Conservation (phyloP, 2,113 vertebrate genomes). For the Rhabdornis inornatus region DNA sequence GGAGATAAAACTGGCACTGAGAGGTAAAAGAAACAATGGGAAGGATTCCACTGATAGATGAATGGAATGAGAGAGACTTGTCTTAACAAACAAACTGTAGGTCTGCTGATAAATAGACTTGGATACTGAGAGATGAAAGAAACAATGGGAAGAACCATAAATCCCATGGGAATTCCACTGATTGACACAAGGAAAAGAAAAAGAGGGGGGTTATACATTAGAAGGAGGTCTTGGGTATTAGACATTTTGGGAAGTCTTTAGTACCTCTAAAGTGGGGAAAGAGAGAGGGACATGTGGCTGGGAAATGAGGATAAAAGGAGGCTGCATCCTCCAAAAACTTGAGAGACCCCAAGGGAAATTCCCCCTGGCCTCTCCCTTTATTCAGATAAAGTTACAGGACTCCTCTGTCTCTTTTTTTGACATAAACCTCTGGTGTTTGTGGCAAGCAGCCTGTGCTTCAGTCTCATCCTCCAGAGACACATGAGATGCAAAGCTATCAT, state of each 20-base stretch:
- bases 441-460: not conserved
- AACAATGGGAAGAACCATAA: not conserved
- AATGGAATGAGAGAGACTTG: not conserved
- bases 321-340: not conserved
- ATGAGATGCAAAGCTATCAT: not conserved
- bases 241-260: not conserved
- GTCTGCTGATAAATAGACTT: not conserved
- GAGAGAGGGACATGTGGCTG: fast-evolving
- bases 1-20: not conserved
- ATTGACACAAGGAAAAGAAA: not conserved
- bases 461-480: not conserved
- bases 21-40: not conserved
- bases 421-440: not conserved
- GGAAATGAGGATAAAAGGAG: not conserved
- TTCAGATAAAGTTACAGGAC: not conserved
- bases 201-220: not conserved
- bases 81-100: not conserved
- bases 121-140: not conserved
- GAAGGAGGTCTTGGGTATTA: too few relatives aligned
- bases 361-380: not conserved
- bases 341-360: not conserved
- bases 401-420: not conserved
- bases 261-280: not conserved
- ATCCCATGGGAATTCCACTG: not conserved
- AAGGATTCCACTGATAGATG: not conserved